Percentiles rank a stretch among this genome's conserved stretches.
Evolutionary conservation across 1,140 invertebrate genomes (phyloP).

Genomic region (Protaetia brevitarsis): DNA sequence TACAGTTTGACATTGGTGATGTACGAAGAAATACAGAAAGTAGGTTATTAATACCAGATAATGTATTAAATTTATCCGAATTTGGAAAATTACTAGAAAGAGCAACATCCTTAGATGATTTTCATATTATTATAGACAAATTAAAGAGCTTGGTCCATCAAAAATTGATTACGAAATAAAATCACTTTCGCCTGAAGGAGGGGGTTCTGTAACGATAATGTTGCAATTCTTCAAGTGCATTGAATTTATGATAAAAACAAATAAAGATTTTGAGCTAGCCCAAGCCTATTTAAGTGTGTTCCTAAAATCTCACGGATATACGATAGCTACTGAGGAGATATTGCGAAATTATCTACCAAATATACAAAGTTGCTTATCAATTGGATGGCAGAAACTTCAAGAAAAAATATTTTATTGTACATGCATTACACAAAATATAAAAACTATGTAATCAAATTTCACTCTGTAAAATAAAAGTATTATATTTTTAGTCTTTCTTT

Average conservation of each 20-base stretch:
- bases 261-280: constrained; percentile 86
- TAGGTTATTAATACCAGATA: constrained; percentile 55
- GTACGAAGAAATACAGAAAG: constrained; percentile 48
- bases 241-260: constrained; percentile 66
- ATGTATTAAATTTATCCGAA: constrained; percentile 61
- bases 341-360: constrained; percentile 58
- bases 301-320: constrained; percentile 77
- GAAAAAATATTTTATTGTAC: constrained; percentile 72
- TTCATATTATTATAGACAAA: constrained; percentile 60
- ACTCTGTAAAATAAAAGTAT: too few species aligned
- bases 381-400: constrained; percentile 67
- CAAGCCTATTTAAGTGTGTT: constrained; percentile 91
- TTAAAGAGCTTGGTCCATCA: constrained; percentile 81
- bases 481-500: too few species aligned
- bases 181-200: constrained; percentile 68
- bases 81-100: constrained; percentile 63
- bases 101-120: constrained; percentile 51
- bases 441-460: constrained; percentile 66
- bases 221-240: constrained; percentile 79
- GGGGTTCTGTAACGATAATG: constrained; percentile 67
- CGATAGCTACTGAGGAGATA: constrained; percentile 57
- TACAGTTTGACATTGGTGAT: constrained; percentile 74
- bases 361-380: constrained; percentile 58
- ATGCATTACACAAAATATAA: constrained; percentile 71
- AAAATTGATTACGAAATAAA: constrained; percentile 88